Conservation (phyloP, 2,113 vertebrate species). For the Tricholaema leucomelas region DNA sequence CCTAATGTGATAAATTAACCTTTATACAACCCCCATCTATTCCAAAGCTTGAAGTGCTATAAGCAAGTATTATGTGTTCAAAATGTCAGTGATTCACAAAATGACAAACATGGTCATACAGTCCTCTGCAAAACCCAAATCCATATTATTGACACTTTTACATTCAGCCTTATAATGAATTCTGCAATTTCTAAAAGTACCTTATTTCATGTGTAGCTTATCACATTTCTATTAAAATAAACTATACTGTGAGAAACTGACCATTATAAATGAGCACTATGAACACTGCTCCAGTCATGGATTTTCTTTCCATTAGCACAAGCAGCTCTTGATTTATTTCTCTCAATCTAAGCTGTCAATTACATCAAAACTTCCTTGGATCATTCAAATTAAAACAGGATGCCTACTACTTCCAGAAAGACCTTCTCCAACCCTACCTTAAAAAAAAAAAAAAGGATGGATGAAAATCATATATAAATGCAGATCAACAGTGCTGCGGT, state of each 20-base stretch:
- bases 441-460: not conserved
- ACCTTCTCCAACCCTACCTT: not conserved
- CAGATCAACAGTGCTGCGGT: not conserved
- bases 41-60: not conserved
- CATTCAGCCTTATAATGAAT: not conserved
- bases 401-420: not conserved
- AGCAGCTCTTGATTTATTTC: not conserved
- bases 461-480: not conserved
- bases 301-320: not conserved
- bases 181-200: not conserved
- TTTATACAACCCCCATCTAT: not conserved
- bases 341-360: not conserved
- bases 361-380: not conserved
- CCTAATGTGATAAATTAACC: not conserved
- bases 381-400: not conserved
- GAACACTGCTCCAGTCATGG: not conserved
- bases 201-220: not conserved
- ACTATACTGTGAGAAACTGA: not conserved
- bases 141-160: not conserved
- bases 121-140: not conserved
- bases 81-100: not conserved
- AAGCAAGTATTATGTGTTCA: not conserved
- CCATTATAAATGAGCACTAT: not conserved
- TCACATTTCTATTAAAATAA: not conserved
- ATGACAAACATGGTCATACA: rapidly evolving